Evolutionary conservation across 2,113 vertebrate species (phyloP).

Genomic region (Lagenorhynchus albirostris): DNA sequence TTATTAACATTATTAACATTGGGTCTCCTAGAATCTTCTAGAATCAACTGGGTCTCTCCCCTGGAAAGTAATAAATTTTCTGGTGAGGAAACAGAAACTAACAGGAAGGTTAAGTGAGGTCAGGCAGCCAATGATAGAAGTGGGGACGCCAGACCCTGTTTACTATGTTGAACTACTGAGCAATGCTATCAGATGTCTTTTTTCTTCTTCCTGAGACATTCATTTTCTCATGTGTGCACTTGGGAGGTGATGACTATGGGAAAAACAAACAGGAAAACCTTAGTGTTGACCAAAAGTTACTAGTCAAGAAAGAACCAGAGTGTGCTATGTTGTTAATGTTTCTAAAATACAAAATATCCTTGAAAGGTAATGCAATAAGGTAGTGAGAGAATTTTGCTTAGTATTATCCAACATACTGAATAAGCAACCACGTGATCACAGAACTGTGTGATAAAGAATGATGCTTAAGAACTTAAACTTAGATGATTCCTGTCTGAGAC

Average conservation of each 20-base stretch:
- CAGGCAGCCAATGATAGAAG: background rate
- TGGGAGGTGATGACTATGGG: background rate
- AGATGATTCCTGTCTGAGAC: background rate
- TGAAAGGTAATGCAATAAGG: background rate
- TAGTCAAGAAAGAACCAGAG: constrained; percentile 2
- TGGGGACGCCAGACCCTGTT: background rate
- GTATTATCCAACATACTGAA: background rate
- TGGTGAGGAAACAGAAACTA: constrained; percentile 38
- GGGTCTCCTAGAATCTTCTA: background rate
- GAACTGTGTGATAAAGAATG: background rate
- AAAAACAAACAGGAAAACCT: constrained; percentile 53
- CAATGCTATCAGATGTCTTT: background rate
- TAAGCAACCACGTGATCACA: background rate
- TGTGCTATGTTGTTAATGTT: background rate
- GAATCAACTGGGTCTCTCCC: background rate
- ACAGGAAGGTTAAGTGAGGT: constrained; percentile 54
- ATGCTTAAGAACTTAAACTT: background rate
- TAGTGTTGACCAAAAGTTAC: background rate
- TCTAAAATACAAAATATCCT: background rate
- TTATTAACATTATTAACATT: background rate
- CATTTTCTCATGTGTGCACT: background rate
- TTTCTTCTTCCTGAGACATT: constrained; percentile 51
- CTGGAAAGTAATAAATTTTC: constrained; percentile 46
- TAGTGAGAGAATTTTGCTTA: background rate
- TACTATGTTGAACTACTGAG: background rate